Base-by-base conservation (phyloP, 1,140 invertebrate genomes). In the Drosophila ohnishii region DNA sequence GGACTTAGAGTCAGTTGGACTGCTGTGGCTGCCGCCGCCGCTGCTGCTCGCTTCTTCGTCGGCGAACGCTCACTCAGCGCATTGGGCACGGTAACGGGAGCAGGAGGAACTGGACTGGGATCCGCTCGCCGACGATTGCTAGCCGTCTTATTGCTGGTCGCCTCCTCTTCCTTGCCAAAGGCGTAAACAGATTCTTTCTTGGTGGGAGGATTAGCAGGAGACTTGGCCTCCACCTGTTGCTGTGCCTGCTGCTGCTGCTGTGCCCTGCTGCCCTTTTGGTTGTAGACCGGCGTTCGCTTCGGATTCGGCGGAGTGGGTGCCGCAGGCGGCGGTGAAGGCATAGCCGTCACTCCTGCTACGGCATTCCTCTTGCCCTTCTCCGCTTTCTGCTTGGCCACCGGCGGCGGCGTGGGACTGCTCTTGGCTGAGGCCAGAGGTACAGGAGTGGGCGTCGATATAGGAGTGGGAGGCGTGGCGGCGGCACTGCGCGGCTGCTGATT, bases 11-110 rank as follows among this genome's bases (percentile, higher is more conserved):
- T 90, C 28, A 91, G 53, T 40, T 90, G 90, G 3, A 91, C 90
- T 1, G 90, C 75, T 5, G 87, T 91, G 2, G 87, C 88, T 11
- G 87, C 80, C 5, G 87, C 83, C 8, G 86, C 70, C 0, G 87
- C 84, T 19, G 84, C 81, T 2, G 84, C 82, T 14, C 84, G 55
- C 22, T 91, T 91, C 19, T 90, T 80, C 8, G 78, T 89, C 8
- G 84, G 84, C 25, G 78, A 78, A 32, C 92, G 89, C 47, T 92
- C 92, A 65, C 85, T 86, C 35, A 92, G 78, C 14, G 86, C 83
- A 42, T 80, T 66, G 19, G 92, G 90, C 47, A 92, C 92, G 62
- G 92, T 81, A 4, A 92, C 91, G 62, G 81, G 70, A 1, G 92
- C 90, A 13, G 71, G 42, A 2, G 65, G 19, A 42, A 51, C 30